These are phyloP conservation scores for Muntiacus muntjak DNA, from an alignment of 2,113 vertebrate species.

Conservation along the genomic window DNA sequence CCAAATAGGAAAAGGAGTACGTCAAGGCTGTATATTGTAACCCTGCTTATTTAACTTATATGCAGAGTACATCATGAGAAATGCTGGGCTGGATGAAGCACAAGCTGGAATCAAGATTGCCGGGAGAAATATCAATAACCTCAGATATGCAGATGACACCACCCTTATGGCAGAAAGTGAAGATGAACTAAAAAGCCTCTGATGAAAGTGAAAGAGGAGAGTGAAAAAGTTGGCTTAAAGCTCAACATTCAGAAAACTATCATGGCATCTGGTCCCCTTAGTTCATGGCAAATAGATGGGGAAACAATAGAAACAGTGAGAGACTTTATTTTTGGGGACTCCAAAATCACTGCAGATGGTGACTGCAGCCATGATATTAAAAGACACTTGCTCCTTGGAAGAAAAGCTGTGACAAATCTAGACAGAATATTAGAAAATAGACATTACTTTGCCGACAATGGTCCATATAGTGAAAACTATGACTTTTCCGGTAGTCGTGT, in stretches of 20 bases:
- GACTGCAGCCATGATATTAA: neutral
- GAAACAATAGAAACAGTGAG: neutral
- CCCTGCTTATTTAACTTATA: neutral
- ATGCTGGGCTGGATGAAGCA: neutral
- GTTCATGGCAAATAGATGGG: neutral
- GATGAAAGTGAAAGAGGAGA: neutral
- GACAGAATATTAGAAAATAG: neutral
- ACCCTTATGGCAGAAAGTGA: neutral
- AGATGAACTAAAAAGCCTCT: neutral
- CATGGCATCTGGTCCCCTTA: neutral
- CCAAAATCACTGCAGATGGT: neutral
- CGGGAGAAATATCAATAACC: neutral
- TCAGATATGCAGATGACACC: neutral
- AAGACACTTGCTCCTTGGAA: neutral
- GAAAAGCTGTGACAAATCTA: neutral
- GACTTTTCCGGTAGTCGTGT: neutral
- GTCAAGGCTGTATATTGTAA: neutral
- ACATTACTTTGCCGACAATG: neutral
- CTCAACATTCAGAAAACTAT: neutral
- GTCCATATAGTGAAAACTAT: neutral
- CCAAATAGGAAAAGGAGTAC: neutral
- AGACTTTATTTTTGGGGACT: neutral
- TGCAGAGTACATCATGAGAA: neutral
- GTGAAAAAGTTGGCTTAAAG: neutral
- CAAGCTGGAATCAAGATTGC: neutral